phyloP scores from a whole-genome alignment of 35 echinoderm and acorn worm genomes.

The Holothuria glaberrima region DNA sequence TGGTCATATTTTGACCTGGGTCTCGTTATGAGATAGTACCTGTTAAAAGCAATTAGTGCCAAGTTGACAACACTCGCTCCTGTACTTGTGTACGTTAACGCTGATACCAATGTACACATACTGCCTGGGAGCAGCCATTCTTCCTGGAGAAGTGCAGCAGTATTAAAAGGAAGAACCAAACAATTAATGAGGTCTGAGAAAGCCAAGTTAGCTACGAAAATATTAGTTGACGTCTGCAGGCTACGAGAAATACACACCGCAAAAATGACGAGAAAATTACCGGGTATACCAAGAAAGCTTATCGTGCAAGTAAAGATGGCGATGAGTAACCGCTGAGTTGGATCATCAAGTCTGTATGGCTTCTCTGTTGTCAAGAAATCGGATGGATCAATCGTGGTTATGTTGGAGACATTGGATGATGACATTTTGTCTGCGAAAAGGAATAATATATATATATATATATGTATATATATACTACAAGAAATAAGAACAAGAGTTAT shows the following conservation, averaged over 20 bases:
- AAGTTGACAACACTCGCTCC: slow-evolving; percentile 57
- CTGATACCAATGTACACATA: slow-evolving; percentile 46
- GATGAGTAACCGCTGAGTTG: too few species aligned
- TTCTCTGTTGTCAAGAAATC: too few species aligned
- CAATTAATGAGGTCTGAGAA: not conserved
- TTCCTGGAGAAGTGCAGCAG: not conserved
- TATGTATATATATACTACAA: too few species aligned
- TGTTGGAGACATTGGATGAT: too few species aligned
- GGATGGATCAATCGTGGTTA: too few species aligned
- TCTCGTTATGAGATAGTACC: slow-evolving; percentile 46
- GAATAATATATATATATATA: too few species aligned
- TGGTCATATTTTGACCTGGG: not conserved
- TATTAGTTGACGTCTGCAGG: not conserved
- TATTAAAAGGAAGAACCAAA: too few species aligned
- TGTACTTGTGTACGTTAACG: slow-evolving; percentile 39
- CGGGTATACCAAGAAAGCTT: not conserved
- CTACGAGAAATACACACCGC: not conserved
- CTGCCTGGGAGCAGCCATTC: slow-evolving; percentile 13
- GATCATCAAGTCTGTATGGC: too few species aligned
- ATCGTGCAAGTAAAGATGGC: too few species aligned
- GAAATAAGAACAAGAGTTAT: too few species aligned
- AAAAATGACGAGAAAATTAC: not conserved
- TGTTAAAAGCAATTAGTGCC: slow-evolving; percentile 57
- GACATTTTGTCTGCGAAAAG: too few species aligned
- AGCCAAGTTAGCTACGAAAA: slow-evolving; percentile 18